Base-by-base conservation (phyloP, 2,113 vertebrate genomes). In the Lipophrys pholis region DNA sequence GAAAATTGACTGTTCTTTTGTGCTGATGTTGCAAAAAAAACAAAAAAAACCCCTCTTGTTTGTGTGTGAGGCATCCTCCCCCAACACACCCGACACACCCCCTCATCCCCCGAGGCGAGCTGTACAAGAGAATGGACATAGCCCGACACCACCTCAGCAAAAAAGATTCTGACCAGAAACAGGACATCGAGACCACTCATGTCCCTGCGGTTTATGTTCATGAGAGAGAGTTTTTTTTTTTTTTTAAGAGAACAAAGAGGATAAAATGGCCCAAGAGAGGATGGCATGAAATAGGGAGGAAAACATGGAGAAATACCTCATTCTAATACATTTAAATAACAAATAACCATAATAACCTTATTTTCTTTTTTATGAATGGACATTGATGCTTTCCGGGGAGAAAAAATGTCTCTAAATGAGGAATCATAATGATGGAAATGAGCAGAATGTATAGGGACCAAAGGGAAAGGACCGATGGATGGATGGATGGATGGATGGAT, bases 11-110 rank as follows among this genome's bases (percentile, higher is more conserved):
- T 6, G 2, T 11, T 66, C 75, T 17, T 77, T 90, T 91, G 69
- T 92, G 92, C 92, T 93, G 91, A 93, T 88, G 82, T 77, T 36
- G 60, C 21, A 30, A 30, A 30, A 30, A 30, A 30, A 30, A 30
- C 48, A 30, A 30, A 2, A 67, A 67, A 82, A 86, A 56, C 53
- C 11, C 46, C 14, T 42, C 39, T 39, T 78, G 58, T 75, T 66
- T 64, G 57, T 58, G 12, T 51, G 76, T 87, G 76, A 78, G 83
- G 76, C 66, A 72, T 74, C 83, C 73, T 43, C 54, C 64, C 10
- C 30, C 58, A 30, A 30, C 76, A 30, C 52, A 51, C 11, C 66
- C 56, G 17, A 67, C 73, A 86, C 86, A 66, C 78, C 76, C 76
- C 69, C n/a, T 57, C 54, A 40, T 80, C 76, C 82, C 83, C 59